Conservation (phyloP, 2,888 invertebrate genomes). For the Cephus pygmeus region DNA sequence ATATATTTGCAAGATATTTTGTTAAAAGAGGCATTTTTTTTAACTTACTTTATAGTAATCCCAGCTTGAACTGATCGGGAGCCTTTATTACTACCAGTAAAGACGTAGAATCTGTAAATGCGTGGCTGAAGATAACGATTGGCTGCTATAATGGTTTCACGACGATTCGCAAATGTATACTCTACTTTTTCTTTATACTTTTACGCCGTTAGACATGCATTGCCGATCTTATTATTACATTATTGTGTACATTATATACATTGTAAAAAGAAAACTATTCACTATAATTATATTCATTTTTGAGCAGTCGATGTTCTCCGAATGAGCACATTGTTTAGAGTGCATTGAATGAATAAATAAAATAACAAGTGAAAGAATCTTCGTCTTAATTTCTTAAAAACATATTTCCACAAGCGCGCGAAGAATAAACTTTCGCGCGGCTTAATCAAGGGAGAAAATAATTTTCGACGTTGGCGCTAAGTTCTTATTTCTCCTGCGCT, state of each 20-base stretch:
- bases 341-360: conserved; percentile 57
- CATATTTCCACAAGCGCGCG: too few species aligned
- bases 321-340: conserved; percentile 58
- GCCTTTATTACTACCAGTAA: conserved; percentile 29
- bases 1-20: conserved; percentile 54
- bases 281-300: conserved; percentile 57
- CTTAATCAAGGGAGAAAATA: too few species aligned
- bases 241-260: conserved; percentile 57
- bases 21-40: conserved; percentile 58
- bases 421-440: too few species aligned
- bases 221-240: conserved; percentile 38
- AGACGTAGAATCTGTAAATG: conserved; percentile 28
- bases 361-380: conserved; percentile 26
- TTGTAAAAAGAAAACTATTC: conserved; percentile 58
- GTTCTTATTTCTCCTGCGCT: too few species aligned
- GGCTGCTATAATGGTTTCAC: conserved; percentile 36
- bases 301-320: conserved; percentile 46
- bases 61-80: conserved; percentile 50
- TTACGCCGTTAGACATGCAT: conserved; percentile 14
- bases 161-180: conserved; percentile 48
- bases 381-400: too few species aligned
- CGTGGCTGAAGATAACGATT: conserved; percentile 40
- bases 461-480: too few species aligned
- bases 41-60: conserved; percentile 58
- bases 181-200: conserved; percentile 29